Evolutionary conservation across 2,113 vertebrate genomes (phyloP).

Genomic region (Typhlomys cinereus): DNA sequence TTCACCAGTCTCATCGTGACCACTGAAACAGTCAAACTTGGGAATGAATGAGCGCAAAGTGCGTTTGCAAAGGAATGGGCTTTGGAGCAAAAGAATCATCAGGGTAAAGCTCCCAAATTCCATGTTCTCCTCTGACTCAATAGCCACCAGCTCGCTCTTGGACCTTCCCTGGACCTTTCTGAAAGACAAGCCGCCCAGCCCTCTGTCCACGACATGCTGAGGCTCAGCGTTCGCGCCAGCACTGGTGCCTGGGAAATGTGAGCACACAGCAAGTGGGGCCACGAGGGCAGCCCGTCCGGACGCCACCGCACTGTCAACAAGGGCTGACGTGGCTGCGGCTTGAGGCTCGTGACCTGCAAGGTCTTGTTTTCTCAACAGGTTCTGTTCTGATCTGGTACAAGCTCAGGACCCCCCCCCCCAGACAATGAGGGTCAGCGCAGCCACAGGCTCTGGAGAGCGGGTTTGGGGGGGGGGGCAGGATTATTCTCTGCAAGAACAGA

Average conservation of each 20-base stretch:
- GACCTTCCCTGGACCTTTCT: neutral
- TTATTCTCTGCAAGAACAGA: neutral
- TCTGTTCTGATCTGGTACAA: neutral
- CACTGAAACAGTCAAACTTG: constrained; percentile 56
- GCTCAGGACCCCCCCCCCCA: neutral
- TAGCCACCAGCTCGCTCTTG: neutral
- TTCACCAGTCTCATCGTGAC: constrained; percentile 31
- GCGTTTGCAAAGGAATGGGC: neutral
- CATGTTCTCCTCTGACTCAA: neutral
- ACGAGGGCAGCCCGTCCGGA: neutral
- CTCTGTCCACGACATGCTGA: neutral
- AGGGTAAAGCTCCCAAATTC: neutral
- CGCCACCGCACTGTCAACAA: neutral
- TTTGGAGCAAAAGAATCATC: neutral
- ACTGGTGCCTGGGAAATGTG: neutral
- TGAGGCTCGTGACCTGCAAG: neutral
- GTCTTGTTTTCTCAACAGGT: neutral
- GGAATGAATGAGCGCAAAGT: constrained; percentile 32
- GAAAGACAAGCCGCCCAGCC: neutral
- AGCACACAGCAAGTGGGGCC: neutral
- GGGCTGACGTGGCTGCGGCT: neutral
- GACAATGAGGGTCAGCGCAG: neutral
- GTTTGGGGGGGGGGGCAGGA: neutral
- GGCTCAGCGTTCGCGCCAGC: neutral
- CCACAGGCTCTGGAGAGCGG: neutral